Percentiles rank a stretch among this genome's conserved stretches.
Evolutionary conservation across 1,140 invertebrate genomes (phyloP).

Genomic region (Propsilocerus akamusi): DNA sequence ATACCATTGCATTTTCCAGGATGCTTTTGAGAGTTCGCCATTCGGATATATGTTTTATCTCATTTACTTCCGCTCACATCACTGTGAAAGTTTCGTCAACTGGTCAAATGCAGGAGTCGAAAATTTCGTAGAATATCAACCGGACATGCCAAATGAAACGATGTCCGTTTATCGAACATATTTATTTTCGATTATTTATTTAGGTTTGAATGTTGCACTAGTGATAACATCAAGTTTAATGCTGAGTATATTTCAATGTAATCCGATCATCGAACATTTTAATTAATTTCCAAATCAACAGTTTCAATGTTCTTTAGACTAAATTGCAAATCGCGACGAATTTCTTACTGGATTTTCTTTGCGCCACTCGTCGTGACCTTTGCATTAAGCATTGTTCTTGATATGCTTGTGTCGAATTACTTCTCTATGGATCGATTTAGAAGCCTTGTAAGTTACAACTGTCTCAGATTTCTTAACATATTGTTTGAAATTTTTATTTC

Average conservation of each 20-base stretch:
- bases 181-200: not conserved
- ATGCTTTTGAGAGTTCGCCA: not conserved
- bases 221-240: not conserved
- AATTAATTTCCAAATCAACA: not conserved
- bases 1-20: not conserved
- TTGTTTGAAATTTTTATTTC: not conserved
- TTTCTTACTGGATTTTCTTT: not conserved
- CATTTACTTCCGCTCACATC: not conserved
- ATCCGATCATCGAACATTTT: not conserved
- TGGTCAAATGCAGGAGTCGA: not conserved
- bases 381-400: not conserved
- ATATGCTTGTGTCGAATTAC: not conserved
- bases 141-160: not conserved
- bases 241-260: too few relatives aligned
- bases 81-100: not conserved
- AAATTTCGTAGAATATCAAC: not conserved
- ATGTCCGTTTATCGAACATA: not conserved
- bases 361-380: not conserved
- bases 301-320: not conserved
- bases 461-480: not conserved
- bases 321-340: not conserved
- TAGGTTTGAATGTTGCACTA: not conserved
- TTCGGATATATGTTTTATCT: not conserved
- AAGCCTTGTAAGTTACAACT: not conserved
- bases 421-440: not conserved